phyloP scores from a whole-genome alignment of 2,797 vertebrate species.

The Anguilla anguilla region DNA sequence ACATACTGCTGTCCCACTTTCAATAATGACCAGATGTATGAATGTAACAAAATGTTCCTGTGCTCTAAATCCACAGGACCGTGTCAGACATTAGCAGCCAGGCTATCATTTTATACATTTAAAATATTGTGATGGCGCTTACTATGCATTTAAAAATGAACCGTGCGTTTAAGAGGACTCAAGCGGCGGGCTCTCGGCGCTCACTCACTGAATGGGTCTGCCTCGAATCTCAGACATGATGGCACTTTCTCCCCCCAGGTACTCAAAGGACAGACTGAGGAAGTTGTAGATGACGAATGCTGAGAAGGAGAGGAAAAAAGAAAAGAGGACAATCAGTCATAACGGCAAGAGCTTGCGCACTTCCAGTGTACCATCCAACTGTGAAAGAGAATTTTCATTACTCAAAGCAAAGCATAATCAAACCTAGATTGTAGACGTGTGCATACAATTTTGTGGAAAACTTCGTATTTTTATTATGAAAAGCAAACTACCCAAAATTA shows the following conservation, averaged over 20 bases:
- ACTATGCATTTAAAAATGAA: background rate
- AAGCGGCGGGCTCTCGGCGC: background rate
- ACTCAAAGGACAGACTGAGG: conserved; percentile 95
- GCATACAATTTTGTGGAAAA: background rate
- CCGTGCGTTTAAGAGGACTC: background rate
- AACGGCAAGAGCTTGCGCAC: background rate
- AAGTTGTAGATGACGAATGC: conserved; percentile 98
- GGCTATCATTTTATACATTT: background rate
- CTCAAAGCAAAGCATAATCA: conserved; percentile 14
- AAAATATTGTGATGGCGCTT: background rate
- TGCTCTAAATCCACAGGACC: background rate
- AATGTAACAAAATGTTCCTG: background rate
- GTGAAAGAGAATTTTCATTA: background rate
- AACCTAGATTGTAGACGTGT: background rate
- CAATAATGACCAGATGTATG: background rate
- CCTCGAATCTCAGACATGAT: conserved; percentile 97
- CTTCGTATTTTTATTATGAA: background rate
- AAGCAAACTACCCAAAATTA: conserved; percentile 28
- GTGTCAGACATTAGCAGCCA: background rate
- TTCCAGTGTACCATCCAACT: background rate
- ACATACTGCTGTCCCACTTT: background rate
- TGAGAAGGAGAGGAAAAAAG: conserved; percentile 55
- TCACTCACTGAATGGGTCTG: conserved; percentile 86
- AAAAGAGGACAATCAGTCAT: background rate
- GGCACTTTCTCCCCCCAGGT: conserved; percentile 92